Evolutionary conservation across 2,113 vertebrate genomes (phyloP), one percentile per base, ranked within the genome.

Genomic region (Cyprinodon variegatus): DNA sequence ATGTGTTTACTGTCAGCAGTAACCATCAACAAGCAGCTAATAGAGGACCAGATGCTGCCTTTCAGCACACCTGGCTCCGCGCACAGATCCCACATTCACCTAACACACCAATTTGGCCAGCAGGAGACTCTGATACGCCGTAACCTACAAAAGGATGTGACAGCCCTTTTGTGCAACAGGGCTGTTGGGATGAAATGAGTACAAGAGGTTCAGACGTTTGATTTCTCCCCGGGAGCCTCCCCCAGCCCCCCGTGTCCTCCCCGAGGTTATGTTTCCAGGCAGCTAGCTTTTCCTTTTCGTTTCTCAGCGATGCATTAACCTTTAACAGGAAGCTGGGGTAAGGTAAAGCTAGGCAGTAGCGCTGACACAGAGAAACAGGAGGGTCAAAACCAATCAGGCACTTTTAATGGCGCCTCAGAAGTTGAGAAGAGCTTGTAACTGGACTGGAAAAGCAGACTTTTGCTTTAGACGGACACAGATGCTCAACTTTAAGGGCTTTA

Each of bases 321-420:
- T 68, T 50, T 71, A 78, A 76, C 59, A 69, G 36, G 65, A 68
- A 63, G 79, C 76, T 48, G 37, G 48, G 11, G 79, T n/a, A 50
- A 70, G 71, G 62, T 29, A 45, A 48, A 78, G 61, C 63, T 40
- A 36, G 61, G 68, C 75, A 45, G 75, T 45, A 78, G 79, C 66
- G 39, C 80, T 40, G 12, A 81, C 62, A 77, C 46, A 68, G 62
- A 68, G 68, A 37, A 81, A 77, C 64, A 74, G 40, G 76, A 50
- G 11, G 72, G 64, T 70, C 69, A 65, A 65, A 74, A 77, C 50
- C 79, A 37, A 81, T 87, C 78, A 87, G 66, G 87, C 71, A 50
- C 22, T 0, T 3, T 76, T 87, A 88, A 85, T 87, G 74, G 74
- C 77, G 68, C 68, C 77, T 45, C 22, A 84, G 70, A 76, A 77